A percentile compares a stretch with the other conserved stretches of the same genome.
Conservation (phyloP, 2,797 vertebrate genomes). For the Crenuchus spilurus region DNA sequence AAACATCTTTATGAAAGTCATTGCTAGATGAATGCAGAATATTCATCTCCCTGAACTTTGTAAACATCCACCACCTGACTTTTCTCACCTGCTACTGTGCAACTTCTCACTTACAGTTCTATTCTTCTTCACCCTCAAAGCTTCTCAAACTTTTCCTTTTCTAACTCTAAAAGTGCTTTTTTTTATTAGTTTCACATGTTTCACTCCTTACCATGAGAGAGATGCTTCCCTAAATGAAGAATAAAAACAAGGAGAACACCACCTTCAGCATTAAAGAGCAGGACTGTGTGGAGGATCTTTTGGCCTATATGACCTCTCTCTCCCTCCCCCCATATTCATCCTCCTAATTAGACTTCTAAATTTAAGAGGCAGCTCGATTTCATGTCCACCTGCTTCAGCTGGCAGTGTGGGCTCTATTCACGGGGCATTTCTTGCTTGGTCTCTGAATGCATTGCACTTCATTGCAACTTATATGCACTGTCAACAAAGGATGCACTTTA, state of each 20-base stretch:
- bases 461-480: neutral
- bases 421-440: slow-evolving; percentile 14
- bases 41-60: slow-evolving; percentile 23
- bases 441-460: slow-evolving; percentile 18
- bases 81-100: no score
- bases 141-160: neutral
- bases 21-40: no score
- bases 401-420: slow-evolving; percentile 26
- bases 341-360: slow-evolving; percentile 37
- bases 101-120: neutral
- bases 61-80: no score
- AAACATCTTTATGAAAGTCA: no score
- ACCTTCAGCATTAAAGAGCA: neutral
- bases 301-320: slow-evolving; percentile 30
- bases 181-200: no score
- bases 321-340: slow-evolving; percentile 27
- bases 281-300: slow-evolving; percentile 16
- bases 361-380: slow-evolving; percentile 34
- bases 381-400: slow-evolving; percentile 41
- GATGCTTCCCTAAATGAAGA: no score
- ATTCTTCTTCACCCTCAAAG: neutral
- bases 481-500: no score
- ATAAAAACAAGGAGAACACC: neutral
- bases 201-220: no score
- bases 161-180: no score